phyloP scores from a whole-genome alignment of 2,113 vertebrate genomes.

The Lepus americanus region DNA sequence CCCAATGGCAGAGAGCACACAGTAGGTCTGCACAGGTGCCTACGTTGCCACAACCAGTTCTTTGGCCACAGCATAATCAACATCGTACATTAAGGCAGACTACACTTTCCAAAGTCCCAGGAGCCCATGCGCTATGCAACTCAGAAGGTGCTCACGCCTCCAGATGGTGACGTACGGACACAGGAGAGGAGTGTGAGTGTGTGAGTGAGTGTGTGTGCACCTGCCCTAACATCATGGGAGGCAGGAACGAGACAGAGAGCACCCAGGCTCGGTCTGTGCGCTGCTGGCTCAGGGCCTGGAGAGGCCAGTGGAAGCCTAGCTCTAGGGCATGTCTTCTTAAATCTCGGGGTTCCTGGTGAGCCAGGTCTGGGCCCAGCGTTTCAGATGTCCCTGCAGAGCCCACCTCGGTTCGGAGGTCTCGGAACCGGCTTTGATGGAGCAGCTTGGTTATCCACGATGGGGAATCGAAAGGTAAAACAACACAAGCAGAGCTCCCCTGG shows the following conservation, averaged over 20 bases:
- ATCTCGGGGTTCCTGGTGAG: constrained; percentile 46
- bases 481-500: not conserved
- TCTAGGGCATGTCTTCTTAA: not conserved
- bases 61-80: not conserved
- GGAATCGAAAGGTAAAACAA: constrained; percentile 46
- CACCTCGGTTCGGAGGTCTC: constrained; percentile 11
- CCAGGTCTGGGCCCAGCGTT: not conserved
- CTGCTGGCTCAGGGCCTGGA: not conserved
- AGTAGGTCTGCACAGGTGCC: not conserved
- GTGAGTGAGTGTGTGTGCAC: too few relatives aligned
- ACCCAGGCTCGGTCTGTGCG: not conserved
- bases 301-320: not conserved
- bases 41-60: not conserved
- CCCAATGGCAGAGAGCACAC: not conserved
- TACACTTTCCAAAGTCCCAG: not conserved
- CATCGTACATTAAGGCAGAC: not conserved
- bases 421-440: constrained; percentile 53
- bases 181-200: not conserved
- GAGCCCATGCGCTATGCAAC: not conserved
- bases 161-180: not conserved
- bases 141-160: not conserved
- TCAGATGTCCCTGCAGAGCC: constrained; percentile 30
- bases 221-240: not conserved
- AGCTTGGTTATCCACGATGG: constrained; percentile 6
- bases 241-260: not conserved